A percentile compares a stretch with the other conserved stretches of the same genome.
Evolutionary conservation across 2,888 invertebrate genomes (phyloP).

Genomic region (Rhamnusium bicolor): DNA sequence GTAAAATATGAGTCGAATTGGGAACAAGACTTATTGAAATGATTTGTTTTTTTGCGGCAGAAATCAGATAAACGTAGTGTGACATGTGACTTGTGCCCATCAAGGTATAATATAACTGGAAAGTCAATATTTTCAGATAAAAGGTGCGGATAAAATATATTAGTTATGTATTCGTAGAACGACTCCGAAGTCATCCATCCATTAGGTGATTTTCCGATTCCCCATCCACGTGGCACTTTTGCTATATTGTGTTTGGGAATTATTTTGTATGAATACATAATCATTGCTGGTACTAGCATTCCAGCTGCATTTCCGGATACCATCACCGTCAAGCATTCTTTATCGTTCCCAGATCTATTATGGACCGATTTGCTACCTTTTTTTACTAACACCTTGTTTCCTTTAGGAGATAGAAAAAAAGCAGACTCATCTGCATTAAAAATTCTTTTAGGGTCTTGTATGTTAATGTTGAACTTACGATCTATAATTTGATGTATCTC

Average conservation of each 20-base stretch:
- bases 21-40: conserved; percentile 23
- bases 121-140: not conserved
- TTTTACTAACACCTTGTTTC: not conserved
- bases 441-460: conserved; percentile 40
- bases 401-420: conserved; percentile 30
- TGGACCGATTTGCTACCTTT: conserved; percentile 11
- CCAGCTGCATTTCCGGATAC: conserved; percentile 10
- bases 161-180: conserved; percentile 43
- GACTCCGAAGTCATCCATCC: conserved; percentile 40
- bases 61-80: conserved; percentile 18
- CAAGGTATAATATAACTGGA: conserved; percentile 26
- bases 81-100: conserved; percentile 26
- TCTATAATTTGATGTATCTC: no score
- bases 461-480: not conserved
- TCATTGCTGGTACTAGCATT: not conserved
- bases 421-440: conserved; percentile 38
- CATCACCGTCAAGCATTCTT: conserved; percentile 27
- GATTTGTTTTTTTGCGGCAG: conserved; percentile 23
- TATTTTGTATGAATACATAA: conserved; percentile 17
- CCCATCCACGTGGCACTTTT: conserved; percentile 30
- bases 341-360: conserved; percentile 16
- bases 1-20: conserved; percentile 31
- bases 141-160: conserved; percentile 40
- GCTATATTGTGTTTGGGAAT: conserved; percentile 9
- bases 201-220: conserved; percentile 37